Conservation (phyloP, 1,140 invertebrate species). For the Atta cephalotes region DNA sequence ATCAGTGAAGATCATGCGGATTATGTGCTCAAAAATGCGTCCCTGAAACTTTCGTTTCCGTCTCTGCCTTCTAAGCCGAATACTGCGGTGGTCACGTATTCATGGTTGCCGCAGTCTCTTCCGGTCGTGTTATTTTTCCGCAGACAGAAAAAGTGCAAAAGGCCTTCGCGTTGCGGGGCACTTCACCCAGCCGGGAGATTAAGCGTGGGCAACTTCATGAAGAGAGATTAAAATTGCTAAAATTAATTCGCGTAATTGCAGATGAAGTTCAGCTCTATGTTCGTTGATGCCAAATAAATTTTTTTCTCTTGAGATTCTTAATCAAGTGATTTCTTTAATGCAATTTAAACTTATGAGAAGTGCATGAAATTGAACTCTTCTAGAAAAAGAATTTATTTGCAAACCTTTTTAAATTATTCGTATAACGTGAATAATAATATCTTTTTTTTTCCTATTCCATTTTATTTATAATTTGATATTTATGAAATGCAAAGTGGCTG, state of each 20-base stretch:
- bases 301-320: conserved; percentile 15
- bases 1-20: not conserved
- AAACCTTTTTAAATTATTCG: not conserved
- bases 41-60: conserved; percentile 44
- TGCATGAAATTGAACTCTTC: not conserved
- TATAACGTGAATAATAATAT: not conserved
- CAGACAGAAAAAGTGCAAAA: conserved; percentile 74
- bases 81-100: conserved; percentile 61
- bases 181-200: conserved; percentile 64
- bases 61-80: conserved; percentile 32
- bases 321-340: conserved; percentile 29
- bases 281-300: conserved; percentile 35
- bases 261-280: conserved; percentile 64
- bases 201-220: conserved; percentile 74
- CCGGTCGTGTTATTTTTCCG: conserved; percentile 67
- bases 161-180: conserved; percentile 63
- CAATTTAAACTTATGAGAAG: not conserved
- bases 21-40: conserved; percentile 26
- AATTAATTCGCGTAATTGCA: conserved; percentile 82
- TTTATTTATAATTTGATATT: not conserved
- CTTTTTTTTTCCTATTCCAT: not conserved
- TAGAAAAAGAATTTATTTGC: not conserved
- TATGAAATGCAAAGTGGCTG: not conserved
- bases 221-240: conserved; percentile 79
- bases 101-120: conserved; percentile 57